Evolutionary conservation across 2,113 vertebrate species (phyloP).

Genomic region (Ceyx margarethae): DNA sequence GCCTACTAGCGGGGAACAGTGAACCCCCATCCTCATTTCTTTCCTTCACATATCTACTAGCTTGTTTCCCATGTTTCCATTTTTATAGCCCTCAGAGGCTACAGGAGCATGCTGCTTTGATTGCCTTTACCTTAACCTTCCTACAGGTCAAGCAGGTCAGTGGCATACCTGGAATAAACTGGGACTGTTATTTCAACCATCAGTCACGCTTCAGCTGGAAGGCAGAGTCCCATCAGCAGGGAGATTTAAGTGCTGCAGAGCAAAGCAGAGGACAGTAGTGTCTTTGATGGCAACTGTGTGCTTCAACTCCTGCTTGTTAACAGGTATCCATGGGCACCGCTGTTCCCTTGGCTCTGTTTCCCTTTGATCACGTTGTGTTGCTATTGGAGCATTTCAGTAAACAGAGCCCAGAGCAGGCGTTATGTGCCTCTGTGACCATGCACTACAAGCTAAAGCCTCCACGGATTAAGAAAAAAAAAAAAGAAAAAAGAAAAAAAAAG

Average conservation of each 20-base stretch:
- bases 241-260: neutral
- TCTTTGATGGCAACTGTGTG: neutral
- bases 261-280: neutral
- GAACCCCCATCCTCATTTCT: neutral
- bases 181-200: neutral
- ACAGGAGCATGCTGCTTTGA: neutral
- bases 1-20: neutral
- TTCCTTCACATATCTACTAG: neutral
- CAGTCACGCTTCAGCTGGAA: neutral
- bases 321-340: conserved; percentile 4
- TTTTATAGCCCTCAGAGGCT: neutral
- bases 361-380: neutral
- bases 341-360: neutral
- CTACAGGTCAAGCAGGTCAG: neutral
- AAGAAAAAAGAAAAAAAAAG: neutral
- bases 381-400: neutral
- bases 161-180: conserved; percentile 27
- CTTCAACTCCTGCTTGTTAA: neutral
- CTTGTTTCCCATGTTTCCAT: neutral
- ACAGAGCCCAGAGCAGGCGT: neutral
- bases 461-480: neutral
- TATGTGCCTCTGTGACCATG: neutral
- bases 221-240: neutral
- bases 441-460: neutral
- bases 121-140: conserved; percentile 3